A percentile compares a stretch with the other conserved stretches of the same genome.
phyloP scores from a whole-genome alignment of 2,888 invertebrate species.

The Corbicula japonica region DNA sequence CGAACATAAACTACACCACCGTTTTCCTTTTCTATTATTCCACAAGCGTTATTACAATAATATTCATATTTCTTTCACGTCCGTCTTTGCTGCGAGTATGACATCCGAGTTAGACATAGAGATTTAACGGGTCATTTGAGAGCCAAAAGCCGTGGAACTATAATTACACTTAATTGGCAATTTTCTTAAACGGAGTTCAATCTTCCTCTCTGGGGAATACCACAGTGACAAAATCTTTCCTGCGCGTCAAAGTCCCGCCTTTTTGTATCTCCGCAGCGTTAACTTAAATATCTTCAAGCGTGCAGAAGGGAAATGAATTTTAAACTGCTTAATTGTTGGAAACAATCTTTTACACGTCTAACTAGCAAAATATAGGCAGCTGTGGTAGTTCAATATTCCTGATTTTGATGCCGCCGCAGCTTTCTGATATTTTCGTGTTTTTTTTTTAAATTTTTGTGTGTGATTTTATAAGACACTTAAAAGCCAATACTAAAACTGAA shows the following conservation, averaged over 20 bases:
- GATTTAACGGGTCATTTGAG: constrained; percentile 62
- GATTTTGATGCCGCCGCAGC: too few relatives aligned
- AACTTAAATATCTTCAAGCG: constrained; percentile 48
- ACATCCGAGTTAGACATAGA: constrained; percentile 22
- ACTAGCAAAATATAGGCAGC: constrained; percentile 33
- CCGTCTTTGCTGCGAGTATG: constrained; percentile 5
- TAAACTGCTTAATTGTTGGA: constrained; percentile 56
- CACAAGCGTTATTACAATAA: constrained; percentile 19
- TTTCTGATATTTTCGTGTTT: too few relatives aligned
- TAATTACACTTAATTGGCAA: constrained; percentile 62
- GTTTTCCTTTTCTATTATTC: constrained; percentile 18
- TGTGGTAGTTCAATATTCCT: constrained; percentile 41
- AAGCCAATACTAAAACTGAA: too few relatives aligned
- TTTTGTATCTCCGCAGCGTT: constrained; percentile 40
- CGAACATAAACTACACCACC: constrained; percentile 29
- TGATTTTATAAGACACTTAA: too few relatives aligned
- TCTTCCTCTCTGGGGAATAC: constrained; percentile 34
- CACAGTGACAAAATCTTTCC: constrained; percentile 43
- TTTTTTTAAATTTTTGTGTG: too few relatives aligned
- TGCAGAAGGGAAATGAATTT: constrained; percentile 47
- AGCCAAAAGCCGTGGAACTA: constrained; percentile 52
- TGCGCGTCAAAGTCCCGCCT: constrained; percentile 51
- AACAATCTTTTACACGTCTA: constrained; percentile 47
- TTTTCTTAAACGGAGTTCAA: constrained; percentile 58
- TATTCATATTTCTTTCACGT: constrained; percentile 40